Evolutionary conservation across 2,113 vertebrate species (phyloP).

Genomic region (Cephalopholis sonnerati): DNA sequence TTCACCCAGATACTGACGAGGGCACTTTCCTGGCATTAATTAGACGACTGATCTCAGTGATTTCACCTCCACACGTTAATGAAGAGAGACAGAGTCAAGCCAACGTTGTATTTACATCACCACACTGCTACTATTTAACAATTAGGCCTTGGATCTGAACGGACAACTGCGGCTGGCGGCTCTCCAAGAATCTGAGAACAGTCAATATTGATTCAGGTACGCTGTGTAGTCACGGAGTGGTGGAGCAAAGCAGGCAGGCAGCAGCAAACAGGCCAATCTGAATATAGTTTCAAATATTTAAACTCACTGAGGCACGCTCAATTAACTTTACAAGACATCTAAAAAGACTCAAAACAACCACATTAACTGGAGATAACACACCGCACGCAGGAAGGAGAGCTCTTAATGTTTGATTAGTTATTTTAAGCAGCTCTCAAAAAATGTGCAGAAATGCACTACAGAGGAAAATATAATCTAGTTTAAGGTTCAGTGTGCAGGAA

Average conservation of each 20-base stretch:
- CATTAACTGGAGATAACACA: not conserved
- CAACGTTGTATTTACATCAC: slow-evolving; percentile 4
- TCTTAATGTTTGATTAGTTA: slow-evolving; percentile 21
- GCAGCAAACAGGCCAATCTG: slow-evolving; percentile 1
- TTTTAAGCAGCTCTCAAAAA: not conserved
- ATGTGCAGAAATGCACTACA: not conserved
- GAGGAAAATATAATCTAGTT: not conserved
- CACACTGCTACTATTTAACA: slow-evolving; percentile 24
- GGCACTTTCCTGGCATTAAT: slow-evolving; percentile 49
- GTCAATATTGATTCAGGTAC: slow-evolving; percentile 32
- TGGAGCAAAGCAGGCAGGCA: not conserved
- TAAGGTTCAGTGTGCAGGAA: not conserved
- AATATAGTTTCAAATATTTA: not conserved
- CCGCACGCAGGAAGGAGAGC: not conserved
- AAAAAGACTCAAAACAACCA: not conserved
- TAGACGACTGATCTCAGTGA: slow-evolving; percentile 34
- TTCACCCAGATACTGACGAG: slow-evolving; percentile 44
- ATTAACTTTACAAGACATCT: slow-evolving; percentile 21
- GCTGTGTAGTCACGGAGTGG: slow-evolving; percentile 1
- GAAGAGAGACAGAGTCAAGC: slow-evolving; percentile 34
- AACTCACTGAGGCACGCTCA: not conserved
- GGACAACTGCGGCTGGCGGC: not conserved
- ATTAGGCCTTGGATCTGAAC: slow-evolving; percentile 12
- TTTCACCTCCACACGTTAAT: slow-evolving; percentile 33
- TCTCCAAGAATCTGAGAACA: slow-evolving; percentile 22